These are phyloP conservation scores for Scaptomyza hsui DNA, from an alignment of 1,140 invertebrate species.

Conservation along the genomic window DNA sequence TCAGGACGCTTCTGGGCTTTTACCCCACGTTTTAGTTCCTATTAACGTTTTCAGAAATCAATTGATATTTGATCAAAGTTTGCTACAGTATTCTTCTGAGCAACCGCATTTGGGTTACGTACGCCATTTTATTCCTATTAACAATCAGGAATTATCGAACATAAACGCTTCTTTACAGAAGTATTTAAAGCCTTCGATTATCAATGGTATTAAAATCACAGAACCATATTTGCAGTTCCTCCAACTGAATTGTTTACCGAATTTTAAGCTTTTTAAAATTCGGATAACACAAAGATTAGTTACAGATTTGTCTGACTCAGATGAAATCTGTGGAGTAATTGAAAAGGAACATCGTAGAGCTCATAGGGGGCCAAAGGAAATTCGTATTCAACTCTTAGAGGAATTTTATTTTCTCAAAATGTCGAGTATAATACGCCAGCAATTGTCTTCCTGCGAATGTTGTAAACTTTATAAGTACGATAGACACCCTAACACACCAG, in stretches of 20 bases:
- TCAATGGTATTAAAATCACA: slow-evolving; percentile 1
- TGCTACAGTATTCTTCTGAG: background rate
- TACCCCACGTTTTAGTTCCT: slow-evolving; percentile 1
- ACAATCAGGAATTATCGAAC: too few relatives aligned
- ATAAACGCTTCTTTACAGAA: background rate
- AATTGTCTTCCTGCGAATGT: slow-evolving; percentile 1
- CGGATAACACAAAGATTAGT: background rate
- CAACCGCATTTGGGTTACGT: background rate
- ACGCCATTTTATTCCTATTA: background rate
- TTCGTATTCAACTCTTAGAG: slow-evolving; percentile 1
- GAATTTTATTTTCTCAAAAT: slow-evolving; percentile 22
- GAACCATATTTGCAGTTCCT: background rate
- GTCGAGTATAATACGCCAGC: background rate
- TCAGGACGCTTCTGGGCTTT: background rate
- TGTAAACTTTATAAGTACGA: too few relatives aligned
- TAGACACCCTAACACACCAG: background rate
- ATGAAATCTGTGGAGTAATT: background rate
- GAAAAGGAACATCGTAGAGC: slow-evolving; percentile 24
- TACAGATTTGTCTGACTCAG: background rate
- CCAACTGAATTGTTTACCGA: background rate
- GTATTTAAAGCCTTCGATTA: slow-evolving; percentile 1
- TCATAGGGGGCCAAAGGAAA: slow-evolving; percentile 10
- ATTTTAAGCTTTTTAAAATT: too few relatives aligned
- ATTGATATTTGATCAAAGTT: background rate
- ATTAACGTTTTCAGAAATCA: slow-evolving; percentile 16